Base-by-base conservation (phyloP, 2,888 invertebrate species). In the Xestia c-nigrum region DNA sequence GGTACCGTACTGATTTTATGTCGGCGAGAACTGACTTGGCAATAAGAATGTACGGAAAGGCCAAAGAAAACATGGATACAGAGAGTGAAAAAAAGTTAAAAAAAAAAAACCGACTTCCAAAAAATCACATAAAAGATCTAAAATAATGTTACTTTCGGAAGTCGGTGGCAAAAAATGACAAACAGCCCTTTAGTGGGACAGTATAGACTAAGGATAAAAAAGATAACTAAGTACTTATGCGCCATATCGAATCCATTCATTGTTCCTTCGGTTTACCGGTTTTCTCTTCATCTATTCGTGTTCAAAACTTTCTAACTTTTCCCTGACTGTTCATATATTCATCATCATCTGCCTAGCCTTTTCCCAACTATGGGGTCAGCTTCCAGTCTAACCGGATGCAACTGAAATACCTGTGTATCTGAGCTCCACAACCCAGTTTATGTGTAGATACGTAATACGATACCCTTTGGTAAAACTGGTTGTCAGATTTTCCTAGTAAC, bases 1-100 rank as follows among this genome's bases (percentile, higher is more conserved):
- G 40, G 46, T 68, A 74, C 52, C 5, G 24, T 68, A 71, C 46
- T 38, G 10, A 19, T 46, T 14, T 64, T 64, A 47, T 31, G 52
- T 50, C 24, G 21, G n/a, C 46, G 59, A 14, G 16, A 31, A 16
- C 16, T 46, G 59, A 16, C 16, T 59, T 59, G 3, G 52, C n/a
- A n/a, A n/a, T 55, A 55, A 10, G 52, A 55, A 4, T 55, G 52
- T 10, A 55, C 10, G 10, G n/a, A 10, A 55, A 9, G 52, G 10
- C 4, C 1, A 5, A 10, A 1, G 4, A 55, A 55, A 55, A 4
- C 10, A 10, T 10, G n/a, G 10, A 43, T 43, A 10, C 10, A 43
- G 43, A 7, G 43, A 9, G 43, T 7, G 9, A 43, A 43, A 43
- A 43, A 6, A 43, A 43, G n/a, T n/a, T n/a, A n/a, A n/a, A n/a